Conservation (phyloP, 2,888 invertebrate species). For the Ophioninae sp. region DNA sequence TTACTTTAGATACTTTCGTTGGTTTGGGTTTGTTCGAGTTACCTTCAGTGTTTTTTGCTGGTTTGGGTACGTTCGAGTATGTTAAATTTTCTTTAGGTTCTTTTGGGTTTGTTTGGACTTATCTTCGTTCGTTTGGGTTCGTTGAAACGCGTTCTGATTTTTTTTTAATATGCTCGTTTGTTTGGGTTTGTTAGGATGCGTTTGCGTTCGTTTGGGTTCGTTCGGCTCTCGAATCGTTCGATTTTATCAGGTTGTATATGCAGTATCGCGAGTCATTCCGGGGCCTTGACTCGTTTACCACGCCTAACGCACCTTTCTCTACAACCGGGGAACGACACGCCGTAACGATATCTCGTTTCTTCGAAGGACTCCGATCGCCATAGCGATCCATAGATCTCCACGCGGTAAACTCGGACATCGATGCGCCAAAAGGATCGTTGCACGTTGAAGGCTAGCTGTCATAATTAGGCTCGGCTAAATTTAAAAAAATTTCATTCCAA, state of each 20-base stretch:
- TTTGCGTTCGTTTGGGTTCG: not conserved
- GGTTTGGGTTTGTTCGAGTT: no score
- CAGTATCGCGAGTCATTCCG: conserved; percentile 14
- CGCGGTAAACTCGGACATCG: not conserved
- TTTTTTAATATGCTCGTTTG: not conserved
- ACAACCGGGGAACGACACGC: conserved; percentile 44
- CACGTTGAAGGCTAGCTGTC: not conserved
- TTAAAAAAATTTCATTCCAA: no score
- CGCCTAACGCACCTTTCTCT: conserved; percentile 61
- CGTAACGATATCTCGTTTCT: conserved; percentile 49
- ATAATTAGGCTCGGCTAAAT: not conserved
- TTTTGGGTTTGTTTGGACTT: no score
- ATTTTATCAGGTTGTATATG: conserved; percentile 30
- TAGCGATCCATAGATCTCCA: conserved; percentile 15
- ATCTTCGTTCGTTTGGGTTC: no score
- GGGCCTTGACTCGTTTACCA: conserved; percentile 59
- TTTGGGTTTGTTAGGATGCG: not conserved
- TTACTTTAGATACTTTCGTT: no score
- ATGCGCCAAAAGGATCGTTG: not conserved
- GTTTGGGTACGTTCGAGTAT: no score
- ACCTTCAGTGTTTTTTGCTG: no score
- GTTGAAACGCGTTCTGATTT: no score
- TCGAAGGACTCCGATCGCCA: conserved; percentile 35
- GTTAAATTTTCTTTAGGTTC: no score
- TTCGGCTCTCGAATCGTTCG: not conserved